Percentiles rank a stretch among this genome's conserved stretches.
phyloP scores from a whole-genome alignment of 2,797 vertebrate species.

The Melanogrammus aeglefinus region DNA sequence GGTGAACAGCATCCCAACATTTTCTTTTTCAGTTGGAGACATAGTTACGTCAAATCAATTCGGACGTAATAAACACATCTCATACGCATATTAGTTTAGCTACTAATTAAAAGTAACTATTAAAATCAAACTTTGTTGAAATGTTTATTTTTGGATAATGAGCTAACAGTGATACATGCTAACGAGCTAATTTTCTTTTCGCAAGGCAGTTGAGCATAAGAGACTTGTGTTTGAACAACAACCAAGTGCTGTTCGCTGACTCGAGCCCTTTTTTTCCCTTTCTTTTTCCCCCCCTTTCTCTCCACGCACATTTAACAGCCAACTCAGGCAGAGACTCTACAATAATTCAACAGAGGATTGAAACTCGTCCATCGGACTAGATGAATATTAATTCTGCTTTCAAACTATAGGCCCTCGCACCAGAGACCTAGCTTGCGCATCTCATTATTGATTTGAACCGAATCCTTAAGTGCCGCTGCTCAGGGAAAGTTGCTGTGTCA shows the following conservation, averaged over 20 bases:
- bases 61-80: not conserved
- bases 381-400: slow-evolving; percentile 66
- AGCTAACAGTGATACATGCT: not conserved
- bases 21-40: not conserved
- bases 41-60: not conserved
- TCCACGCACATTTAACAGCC: slow-evolving; percentile 32
- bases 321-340: slow-evolving; percentile 45
- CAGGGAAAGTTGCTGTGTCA: not conserved
- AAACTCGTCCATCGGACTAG: slow-evolving; percentile 47
- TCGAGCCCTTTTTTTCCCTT: not conserved
- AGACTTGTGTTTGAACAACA: not conserved
- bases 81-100: not conserved
- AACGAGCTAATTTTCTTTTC: not conserved
- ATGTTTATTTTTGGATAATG: slow-evolving; percentile 1
- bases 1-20: not conserved
- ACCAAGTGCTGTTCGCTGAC: not conserved
- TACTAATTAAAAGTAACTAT: not conserved
- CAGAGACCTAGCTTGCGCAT: slow-evolving; percentile 42
- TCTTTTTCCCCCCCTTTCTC: not conserved
- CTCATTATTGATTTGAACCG: slow-evolving; percentile 52
- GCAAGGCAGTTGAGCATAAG: not conserved
- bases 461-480: slow-evolving; percentile 33
- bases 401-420: slow-evolving; percentile 42
- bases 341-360: slow-evolving; percentile 54
- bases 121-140: not conserved